Conservation (phyloP, 1,140 invertebrate species). For the Apis mellifera region DNA sequence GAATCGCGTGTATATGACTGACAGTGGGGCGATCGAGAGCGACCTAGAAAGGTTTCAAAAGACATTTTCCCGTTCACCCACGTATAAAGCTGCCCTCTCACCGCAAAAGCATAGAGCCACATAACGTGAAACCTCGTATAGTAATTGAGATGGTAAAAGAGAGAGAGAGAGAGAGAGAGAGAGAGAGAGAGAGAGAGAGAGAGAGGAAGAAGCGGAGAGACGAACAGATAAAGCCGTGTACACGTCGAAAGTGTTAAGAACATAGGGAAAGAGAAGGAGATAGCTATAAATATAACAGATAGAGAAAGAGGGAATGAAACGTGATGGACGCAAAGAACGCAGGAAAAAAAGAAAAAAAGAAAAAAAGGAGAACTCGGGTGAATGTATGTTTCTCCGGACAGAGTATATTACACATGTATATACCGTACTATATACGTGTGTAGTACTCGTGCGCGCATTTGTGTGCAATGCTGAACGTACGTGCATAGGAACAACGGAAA, state of each 20-base stretch:
- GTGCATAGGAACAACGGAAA: constrained; percentile 72
- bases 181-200: constrained; percentile 33
- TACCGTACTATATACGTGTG: too few species aligned
- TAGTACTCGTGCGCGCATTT: not conserved
- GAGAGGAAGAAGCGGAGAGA: constrained; percentile 31
- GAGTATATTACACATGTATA: not conserved
- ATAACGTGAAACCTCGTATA: constrained; percentile 69
- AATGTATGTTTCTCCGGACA: constrained; percentile 20
- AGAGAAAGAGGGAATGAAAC: constrained; percentile 23
- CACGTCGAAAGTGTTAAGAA: constrained; percentile 19
- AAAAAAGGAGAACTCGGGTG: constrained; percentile 52
- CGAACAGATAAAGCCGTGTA: constrained; percentile 31
- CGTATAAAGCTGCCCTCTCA: constrained; percentile 69
- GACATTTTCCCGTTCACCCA: constrained; percentile 80
- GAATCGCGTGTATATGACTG: constrained; percentile 64
- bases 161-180: constrained; percentile 28
- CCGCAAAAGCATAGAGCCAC: constrained; percentile 63
- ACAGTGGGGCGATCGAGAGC: constrained; percentile 73
- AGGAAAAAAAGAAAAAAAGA: too few species aligned
- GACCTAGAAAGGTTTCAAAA: constrained; percentile 79
- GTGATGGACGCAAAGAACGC: constrained; percentile 48
- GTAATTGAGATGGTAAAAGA: constrained; percentile 70
- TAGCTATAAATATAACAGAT: constrained; percentile 5
- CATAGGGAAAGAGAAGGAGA: not conserved
- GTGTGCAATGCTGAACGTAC: not conserved